These are phyloP conservation scores for Mormyrus lacerda DNA, from an alignment of 2,113 vertebrate species.

Conservation along the genomic window DNA sequence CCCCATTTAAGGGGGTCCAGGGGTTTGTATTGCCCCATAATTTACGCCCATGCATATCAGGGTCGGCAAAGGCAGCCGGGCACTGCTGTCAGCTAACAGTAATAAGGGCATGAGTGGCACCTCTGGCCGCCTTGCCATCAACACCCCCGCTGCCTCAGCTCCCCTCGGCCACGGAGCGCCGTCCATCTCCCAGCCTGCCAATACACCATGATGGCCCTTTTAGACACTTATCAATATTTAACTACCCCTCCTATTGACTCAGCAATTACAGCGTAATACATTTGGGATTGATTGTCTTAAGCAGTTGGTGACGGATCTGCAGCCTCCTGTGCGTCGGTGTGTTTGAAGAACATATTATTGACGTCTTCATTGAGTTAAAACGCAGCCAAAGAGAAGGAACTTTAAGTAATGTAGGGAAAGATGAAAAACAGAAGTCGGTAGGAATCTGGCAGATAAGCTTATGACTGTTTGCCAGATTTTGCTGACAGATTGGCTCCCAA, in stretches of 20 bases:
- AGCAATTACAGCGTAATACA: conserved; percentile 76
- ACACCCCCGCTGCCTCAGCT: conserved; percentile 27
- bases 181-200: conserved; percentile 64
- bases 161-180: conserved; percentile 32
- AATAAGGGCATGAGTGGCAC: conserved; percentile 53
- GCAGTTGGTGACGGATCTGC: conserved; percentile 39
- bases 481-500: background rate
- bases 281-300: conserved; percentile 76
- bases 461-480: background rate
- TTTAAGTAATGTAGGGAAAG: background rate
- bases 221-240: conserved; percentile 80
- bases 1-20: background rate
- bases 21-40: no score
- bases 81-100: conserved; percentile 26
- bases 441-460: background rate
- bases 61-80: background rate
- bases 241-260: conserved; percentile 68
- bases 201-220: conserved; percentile 67
- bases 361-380: background rate
- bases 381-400: background rate
- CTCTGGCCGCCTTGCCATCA: conserved; percentile 47
- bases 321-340: background rate
- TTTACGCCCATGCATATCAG: background rate
- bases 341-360: background rate
- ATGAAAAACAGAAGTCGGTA: background rate